These are phyloP conservation scores for Dendrophyllia cribrosa DNA, from an alignment of 64 coral and sea anemone species.

Conservation along the genomic window DNA sequence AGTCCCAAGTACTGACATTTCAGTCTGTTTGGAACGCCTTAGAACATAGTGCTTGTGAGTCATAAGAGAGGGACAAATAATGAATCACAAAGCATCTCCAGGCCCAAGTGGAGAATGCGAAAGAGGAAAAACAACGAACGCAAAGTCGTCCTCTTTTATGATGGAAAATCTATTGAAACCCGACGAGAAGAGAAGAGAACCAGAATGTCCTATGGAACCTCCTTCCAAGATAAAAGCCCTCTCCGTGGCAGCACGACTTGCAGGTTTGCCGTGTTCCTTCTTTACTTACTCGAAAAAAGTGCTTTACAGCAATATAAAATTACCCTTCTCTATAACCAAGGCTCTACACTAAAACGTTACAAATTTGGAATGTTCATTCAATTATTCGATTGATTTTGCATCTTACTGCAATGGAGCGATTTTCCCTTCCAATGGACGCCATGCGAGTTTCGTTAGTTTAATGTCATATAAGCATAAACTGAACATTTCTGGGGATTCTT, in stretches of 20 bases:
- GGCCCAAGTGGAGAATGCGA: not conserved
- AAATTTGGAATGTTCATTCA: not conserved
- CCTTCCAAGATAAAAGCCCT: conserved; percentile 48
- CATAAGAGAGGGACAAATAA: not conserved
- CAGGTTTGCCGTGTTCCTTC: conserved; percentile 14
- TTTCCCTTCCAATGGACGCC: not conserved
- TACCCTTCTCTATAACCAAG: not conserved
- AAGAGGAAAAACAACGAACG: not conserved
- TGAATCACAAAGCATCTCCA: not conserved
- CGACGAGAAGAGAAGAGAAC: not conserved
- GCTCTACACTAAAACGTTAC: not conserved
- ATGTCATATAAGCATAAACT: not conserved
- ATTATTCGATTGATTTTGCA: not conserved
- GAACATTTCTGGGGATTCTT: not conserved
- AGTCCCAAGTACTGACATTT: not conserved
- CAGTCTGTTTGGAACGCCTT: conserved; percentile 12
- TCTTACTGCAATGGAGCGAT: not conserved
- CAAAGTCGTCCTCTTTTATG: conserved; percentile 41
- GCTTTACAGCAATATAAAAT: not conserved
- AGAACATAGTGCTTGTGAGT: not conserved
- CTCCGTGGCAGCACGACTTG: conserved; percentile 22
- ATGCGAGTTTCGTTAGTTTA: not conserved
- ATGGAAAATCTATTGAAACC: conserved; percentile 49
- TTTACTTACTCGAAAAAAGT: not conserved
- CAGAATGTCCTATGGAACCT: not conserved